A percentile compares a stretch with the other conserved stretches of the same genome.
Conservation (phyloP, 2,797 vertebrate species). For the Channa striata region DNA sequence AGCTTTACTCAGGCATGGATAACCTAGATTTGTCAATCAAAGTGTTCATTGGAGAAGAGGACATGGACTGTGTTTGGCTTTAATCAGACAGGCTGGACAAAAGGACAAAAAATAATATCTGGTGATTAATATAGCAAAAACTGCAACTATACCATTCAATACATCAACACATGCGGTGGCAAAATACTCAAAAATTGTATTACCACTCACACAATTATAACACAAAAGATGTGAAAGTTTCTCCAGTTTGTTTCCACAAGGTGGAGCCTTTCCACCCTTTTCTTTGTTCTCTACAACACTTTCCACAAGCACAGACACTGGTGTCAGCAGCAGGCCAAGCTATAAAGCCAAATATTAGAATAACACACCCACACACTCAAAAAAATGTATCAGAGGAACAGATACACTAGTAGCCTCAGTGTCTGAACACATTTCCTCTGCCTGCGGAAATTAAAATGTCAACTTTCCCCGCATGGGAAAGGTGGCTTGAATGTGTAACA, state of each 20-base stretch:
- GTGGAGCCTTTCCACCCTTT: conserved; percentile 50
- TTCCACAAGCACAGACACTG: conserved; percentile 30
- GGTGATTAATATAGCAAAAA: conserved; percentile 59
- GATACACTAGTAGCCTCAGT: conserved; percentile 49
- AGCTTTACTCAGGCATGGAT: conserved; percentile 50
- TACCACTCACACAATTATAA: conserved; percentile 52
- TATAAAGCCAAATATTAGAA: conserved; percentile 58
- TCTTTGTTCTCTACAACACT: conserved; percentile 55
- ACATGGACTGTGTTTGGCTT: conserved; percentile 26
- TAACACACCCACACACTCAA: conserved; percentile 45
- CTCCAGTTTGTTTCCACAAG: conserved; percentile 63
- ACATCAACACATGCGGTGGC: conserved; percentile 43
- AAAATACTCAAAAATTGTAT: conserved; percentile 66
- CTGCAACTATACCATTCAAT: conserved; percentile 57
- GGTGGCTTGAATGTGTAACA: conserved; percentile 35
- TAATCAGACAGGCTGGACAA: conserved; percentile 44
- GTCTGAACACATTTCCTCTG: conserved; percentile 40
- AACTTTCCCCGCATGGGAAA: conserved; percentile 37
- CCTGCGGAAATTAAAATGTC: conserved; percentile 71
- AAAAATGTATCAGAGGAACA: conserved; percentile 46
- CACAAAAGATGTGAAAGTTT: conserved; percentile 1
- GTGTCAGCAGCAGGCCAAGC: conserved; percentile 36
- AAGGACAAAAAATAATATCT: conserved; percentile 43
- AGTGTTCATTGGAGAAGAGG: conserved; percentile 35
- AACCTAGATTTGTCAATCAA: conserved; percentile 72